phyloP scores from a whole-genome alignment of 2,797 vertebrate species.

The Selene dorsalis region DNA sequence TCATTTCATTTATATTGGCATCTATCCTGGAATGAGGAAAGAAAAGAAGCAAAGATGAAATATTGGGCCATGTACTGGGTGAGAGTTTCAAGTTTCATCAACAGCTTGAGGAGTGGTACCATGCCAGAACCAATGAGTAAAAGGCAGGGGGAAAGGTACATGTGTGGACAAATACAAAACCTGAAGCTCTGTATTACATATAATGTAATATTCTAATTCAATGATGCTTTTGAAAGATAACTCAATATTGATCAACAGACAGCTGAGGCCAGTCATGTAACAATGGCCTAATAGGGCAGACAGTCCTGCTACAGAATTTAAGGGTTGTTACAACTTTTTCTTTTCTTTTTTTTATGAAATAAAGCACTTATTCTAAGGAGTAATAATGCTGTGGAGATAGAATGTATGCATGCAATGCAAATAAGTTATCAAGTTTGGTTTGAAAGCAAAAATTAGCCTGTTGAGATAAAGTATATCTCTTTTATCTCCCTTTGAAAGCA shows the following conservation, averaged over 20 bases:
- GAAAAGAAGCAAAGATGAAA: constrained; percentile 26
- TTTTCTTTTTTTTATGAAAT: not conserved
- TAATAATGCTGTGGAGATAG: not conserved
- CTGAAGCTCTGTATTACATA: constrained; percentile 13
- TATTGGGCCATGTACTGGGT: not conserved
- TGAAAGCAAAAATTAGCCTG: not conserved
- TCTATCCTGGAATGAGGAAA: constrained; percentile 34
- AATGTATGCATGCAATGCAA: not conserved
- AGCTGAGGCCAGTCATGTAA: not conserved
- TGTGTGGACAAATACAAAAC: constrained; percentile 30
- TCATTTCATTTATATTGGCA: constrained; percentile 45
- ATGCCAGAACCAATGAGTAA: constrained; percentile 8
- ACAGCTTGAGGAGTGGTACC: constrained; percentile 18
- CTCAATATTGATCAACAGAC: constrained; percentile 6
- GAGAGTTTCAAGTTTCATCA: constrained; percentile 26
- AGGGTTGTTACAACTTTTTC: not conserved
- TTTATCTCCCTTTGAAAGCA: constrained; percentile 3
- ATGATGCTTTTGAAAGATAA: not conserved
- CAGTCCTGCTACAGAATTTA: not conserved
- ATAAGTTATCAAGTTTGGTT: not conserved
- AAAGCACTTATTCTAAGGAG: not conserved
- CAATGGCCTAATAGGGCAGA: not conserved
- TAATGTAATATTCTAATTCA: constrained; percentile 17
- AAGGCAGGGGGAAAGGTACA: constrained; percentile 11
- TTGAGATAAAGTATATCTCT: too few relatives aligned